Base-by-base conservation (phyloP, 1,140 invertebrate genomes). In the Pseudomyrmex cubaensis region DNA sequence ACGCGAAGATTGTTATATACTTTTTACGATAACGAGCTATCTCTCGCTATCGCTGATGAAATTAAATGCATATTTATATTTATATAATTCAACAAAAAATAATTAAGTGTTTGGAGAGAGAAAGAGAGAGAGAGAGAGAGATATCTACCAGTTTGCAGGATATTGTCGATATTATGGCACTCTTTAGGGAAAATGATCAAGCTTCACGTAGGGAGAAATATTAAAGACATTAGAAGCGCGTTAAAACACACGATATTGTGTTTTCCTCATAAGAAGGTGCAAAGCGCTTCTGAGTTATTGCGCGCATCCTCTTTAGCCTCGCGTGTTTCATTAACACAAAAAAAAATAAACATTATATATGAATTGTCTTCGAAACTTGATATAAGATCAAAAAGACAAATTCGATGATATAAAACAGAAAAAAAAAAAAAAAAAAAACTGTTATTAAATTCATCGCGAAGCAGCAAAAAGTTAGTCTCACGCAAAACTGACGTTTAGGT, bases 181-280 rank as follows among this genome's bases (percentile, higher is more conserved):
- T 17, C 63, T 22, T 72, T 70, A 52, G 82, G 66, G 74, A 22
- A 44, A 63, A 82, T 74, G 20, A n/a, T 57, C 56, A 22, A 22
- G 69, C 56, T 17, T 20, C 10, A 2, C n/a, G 35, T 15, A 13
- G 56, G 7, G 66, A 17, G 76, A 9, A 44, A 50, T 44, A 82
- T 84, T 84, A 83, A 83, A 85, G 78, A 85, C 67, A 85, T 85
- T 84, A 84, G 80, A 84, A 62, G 64, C 59, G 59, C 77, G 35
- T 86, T 84, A 86, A 86, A 73, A 85, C 64, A 70, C 70, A 77
- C 66, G 20, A 52, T 25, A 64, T 77, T 74, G 73, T 83, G 74
- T 74, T 74, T 82, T 22, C 70, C 50, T 70, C 44, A 84, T 25
- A 57, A 82, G 59, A 69, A 75, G 54, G 72, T 86, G 57, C 80